phyloP scores from a whole-genome alignment of 1,140 invertebrate species.

The Arion vulgaris region DNA sequence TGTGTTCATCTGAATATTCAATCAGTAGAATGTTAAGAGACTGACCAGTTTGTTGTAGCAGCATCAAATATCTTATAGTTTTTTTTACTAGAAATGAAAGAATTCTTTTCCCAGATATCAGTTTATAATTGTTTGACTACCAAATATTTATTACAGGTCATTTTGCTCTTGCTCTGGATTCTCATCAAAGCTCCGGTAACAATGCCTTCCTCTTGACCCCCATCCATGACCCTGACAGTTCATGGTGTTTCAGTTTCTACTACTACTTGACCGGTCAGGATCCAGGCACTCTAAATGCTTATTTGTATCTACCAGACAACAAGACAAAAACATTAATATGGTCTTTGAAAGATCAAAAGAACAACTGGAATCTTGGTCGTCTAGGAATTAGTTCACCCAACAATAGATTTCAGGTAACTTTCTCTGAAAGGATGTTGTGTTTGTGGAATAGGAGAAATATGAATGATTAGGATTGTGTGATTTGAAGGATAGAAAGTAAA shows the following conservation, averaged over 20 bases:
- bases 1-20: too few relatives aligned
- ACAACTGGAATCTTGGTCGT: conserved; percentile 62
- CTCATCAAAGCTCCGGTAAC: not conserved
- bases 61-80: too few relatives aligned
- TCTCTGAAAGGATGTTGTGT: too few relatives aligned
- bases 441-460: not conserved
- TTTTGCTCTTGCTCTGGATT: conserved; percentile 16
- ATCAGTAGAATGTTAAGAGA: too few relatives aligned
- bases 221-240: not conserved
- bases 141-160: conserved; percentile 31
- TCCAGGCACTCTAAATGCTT: conserved; percentile 21
- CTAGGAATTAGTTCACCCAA: conserved; percentile 48
- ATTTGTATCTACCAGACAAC: conserved; percentile 19
- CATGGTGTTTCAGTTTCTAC: conserved; percentile 25
- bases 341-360: conserved; percentile 51
- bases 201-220: conserved; percentile 22
- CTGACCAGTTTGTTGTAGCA: too few relatives aligned
- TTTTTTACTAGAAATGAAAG: too few relatives aligned
- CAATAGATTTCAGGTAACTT: conserved; percentile 29
- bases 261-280: conserved; percentile 20
- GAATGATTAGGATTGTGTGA: not conserved
- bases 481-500: too few relatives aligned
- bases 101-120: too few relatives aligned
- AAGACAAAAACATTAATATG: conserved; percentile 10
- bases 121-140: too few relatives aligned